Conservation (phyloP, 2,888 invertebrate genomes). For the Eupeodes luniger region DNA sequence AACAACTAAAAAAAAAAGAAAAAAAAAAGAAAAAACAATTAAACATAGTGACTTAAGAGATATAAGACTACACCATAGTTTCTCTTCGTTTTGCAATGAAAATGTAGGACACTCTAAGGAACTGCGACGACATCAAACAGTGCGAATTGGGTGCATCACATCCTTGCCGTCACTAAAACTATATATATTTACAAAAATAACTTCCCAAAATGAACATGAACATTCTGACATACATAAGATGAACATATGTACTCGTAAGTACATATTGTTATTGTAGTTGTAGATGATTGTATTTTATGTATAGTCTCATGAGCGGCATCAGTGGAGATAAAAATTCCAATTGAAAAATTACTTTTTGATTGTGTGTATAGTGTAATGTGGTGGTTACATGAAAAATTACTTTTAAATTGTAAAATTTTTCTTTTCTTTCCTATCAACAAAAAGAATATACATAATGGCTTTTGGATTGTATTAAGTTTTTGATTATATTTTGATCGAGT, state of each 20-base stretch:
- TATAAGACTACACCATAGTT: conserved; percentile 12
- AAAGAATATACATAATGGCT: conserved; percentile 29
- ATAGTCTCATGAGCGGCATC: neutral
- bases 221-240: neutral
- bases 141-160: conserved; percentile 21
- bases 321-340: conserved; percentile 53
- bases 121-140: neutral
- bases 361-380: neutral
- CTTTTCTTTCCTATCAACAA: conserved; percentile 15
- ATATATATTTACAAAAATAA: conserved; percentile 7
- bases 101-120: conserved; percentile 47
- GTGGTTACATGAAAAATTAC: conserved; percentile 64
- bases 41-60: conserved; percentile 37
- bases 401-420: conserved; percentile 66
- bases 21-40: conserved; percentile 23
- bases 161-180: conserved; percentile 10
- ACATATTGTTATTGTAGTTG: too few species aligned
- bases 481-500: conserved; percentile 58
- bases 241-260: neutral
- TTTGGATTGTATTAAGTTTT: conserved; percentile 50
- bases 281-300: too few species aligned
- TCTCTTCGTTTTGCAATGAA: conserved; percentile 26
- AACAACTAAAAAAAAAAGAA: neutral
- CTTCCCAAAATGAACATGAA: conserved; percentile 31
- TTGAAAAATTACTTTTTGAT: conserved; percentile 74